A percentile compares a stretch with the other conserved stretches of the same genome.
Conservation (phyloP, 2,797 vertebrate genomes). For the Buphagus erythrorhynchus region DNA sequence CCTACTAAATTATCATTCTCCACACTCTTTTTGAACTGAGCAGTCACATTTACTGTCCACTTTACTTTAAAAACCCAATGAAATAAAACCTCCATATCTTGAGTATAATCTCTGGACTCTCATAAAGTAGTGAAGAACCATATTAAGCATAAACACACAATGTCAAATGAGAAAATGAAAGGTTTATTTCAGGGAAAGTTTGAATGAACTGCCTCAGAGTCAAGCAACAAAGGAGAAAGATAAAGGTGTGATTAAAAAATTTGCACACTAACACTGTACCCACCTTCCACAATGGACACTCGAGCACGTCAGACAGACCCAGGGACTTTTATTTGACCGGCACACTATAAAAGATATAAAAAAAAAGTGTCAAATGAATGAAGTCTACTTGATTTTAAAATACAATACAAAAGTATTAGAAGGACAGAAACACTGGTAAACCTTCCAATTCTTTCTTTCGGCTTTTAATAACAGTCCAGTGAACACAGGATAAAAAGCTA, state of each 20-base stretch:
- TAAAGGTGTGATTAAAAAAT: background rate
- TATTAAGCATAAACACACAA: background rate
- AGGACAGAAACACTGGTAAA: background rate
- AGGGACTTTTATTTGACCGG: constrained; percentile 97
- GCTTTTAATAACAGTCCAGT: background rate
- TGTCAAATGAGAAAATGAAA: background rate
- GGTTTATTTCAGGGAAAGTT: background rate
- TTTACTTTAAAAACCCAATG: background rate
- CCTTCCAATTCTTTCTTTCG: background rate
- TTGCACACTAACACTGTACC: constrained; percentile 22
- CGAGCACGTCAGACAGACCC: constrained; percentile 97
- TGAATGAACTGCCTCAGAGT: background rate
- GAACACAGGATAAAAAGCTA: background rate
- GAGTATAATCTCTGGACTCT: background rate
- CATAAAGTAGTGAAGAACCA: background rate
- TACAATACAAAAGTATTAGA: background rate
- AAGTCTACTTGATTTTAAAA: background rate
- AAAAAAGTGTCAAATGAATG: background rate
- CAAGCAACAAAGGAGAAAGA: background rate
- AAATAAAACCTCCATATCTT: background rate
- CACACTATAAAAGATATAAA: constrained; percentile 83
- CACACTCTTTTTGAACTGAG: background rate
- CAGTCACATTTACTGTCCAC: background rate
- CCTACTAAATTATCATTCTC: background rate
- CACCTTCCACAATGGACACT: constrained; percentile 97